Base-by-base conservation (phyloP, 1,140 invertebrate genomes). In the Drosophila baimaii region DNA sequence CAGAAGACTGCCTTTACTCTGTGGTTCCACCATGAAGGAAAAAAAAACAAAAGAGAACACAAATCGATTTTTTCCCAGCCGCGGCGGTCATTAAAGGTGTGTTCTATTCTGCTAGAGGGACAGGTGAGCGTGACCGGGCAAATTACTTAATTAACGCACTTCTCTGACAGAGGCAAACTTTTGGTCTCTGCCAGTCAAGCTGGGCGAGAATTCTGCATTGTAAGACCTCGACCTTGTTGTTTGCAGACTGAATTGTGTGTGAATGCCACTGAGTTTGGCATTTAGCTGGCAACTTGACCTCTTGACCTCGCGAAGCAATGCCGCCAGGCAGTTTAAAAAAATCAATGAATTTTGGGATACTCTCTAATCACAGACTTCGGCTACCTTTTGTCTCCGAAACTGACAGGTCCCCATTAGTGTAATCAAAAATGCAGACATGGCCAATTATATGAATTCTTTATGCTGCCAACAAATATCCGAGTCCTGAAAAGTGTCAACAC, bases 111-210 rank as follows among this genome's bases (percentile, higher is more conserved):
- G 44, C 43, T 33, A 37, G 15, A 35, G 46, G 49, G 54, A 63
- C 62, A 63, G 78, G 79, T 57, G 66, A 77, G 80, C 74, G 80
- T 82, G 79, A 74, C 80, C 68, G 54, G 79, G 52, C 54, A 57
- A 82, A 81, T 82, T 81, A 82, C 80, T 82, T 82, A 82, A 82
- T 82, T 81, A 82, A 82, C 80, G 80, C 80, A 82, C 44, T 77
- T 77, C 69, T 68, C 79, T 54, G 63, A 41, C 69, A 66, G 47
- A 58, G 68, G 31, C 51, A 71, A 58, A 70, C 51, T 35, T 54
- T n/a, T 33, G 33, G 51, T 39, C 27, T 47, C 27, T 9, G 65
- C 49, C 52, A 23, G 57, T 55, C 57, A 73, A 44, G 54, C 49
- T 46, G 21, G 54, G n/a, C 51, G 41, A 58, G 46, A 39, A 61